These are phyloP conservation scores for Brachypterus glaber DNA, from an alignment of 2,888 invertebrate genomes.

Conservation along the genomic window DNA sequence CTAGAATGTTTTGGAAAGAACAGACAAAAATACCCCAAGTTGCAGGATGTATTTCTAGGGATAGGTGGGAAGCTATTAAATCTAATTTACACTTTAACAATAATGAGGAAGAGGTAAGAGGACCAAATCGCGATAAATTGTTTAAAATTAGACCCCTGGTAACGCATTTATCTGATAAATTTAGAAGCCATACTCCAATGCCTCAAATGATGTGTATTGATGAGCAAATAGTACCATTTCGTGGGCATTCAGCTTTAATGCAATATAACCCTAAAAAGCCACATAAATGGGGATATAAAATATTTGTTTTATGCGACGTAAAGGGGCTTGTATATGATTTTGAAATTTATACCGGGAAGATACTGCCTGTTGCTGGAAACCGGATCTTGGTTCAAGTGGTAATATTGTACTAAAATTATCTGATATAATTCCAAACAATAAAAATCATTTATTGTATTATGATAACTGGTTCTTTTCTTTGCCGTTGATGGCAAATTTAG, in stretches of 20 bases:
- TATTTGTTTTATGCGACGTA: constrained; percentile 8
- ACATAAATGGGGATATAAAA: constrained; percentile 12
- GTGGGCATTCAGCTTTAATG: constrained; percentile 5
- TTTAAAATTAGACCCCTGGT: background rate
- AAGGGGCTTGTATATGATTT: constrained; percentile 6
- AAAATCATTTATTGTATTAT: constrained; percentile 11
- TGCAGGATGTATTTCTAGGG: background rate
- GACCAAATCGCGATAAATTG: background rate
- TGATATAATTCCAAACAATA: constrained; percentile 5
- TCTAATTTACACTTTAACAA: background rate
- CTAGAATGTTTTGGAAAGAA: background rate
- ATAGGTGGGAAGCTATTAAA: background rate
- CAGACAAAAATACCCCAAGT: no score
- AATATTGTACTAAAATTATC: constrained; percentile 10
- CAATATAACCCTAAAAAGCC: constrained; percentile 11
- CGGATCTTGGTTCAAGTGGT: constrained; percentile 5
- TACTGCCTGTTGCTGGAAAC: constrained; percentile 6
- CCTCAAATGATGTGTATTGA: constrained; percentile 11
- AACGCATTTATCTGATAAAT: background rate
- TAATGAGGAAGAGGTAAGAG: background rate
- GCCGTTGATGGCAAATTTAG: background rate
- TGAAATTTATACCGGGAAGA: constrained; percentile 10
- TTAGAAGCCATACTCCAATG: background rate
- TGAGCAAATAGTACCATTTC: constrained; percentile 9
- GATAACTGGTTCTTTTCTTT: background rate